Conservation (phyloP, 2,888 invertebrate genomes). For the Agonopterix subpropinquella region DNA sequence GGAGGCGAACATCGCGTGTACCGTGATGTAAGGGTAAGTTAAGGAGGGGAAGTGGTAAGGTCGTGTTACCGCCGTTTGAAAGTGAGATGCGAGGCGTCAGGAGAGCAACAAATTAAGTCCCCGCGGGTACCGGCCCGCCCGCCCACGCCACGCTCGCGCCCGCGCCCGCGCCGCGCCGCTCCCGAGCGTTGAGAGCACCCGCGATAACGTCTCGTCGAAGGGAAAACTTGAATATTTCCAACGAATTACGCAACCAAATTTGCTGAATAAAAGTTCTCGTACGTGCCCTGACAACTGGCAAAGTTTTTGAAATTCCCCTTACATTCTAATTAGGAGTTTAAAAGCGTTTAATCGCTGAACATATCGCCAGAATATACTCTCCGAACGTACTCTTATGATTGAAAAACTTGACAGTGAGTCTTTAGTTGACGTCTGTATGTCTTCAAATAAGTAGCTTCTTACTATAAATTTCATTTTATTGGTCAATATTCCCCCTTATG, state of each 20-base stretch:
- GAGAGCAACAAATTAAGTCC: conserved; percentile 76
- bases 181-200: conserved; percentile 52
- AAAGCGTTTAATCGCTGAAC: conserved; percentile 41
- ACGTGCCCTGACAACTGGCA: conserved; percentile 55
- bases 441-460: background rate
- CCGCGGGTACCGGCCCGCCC: conserved; percentile 53
- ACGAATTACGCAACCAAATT: conserved; percentile 65
- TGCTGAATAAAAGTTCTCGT: conserved; percentile 60
- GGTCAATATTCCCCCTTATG: conserved; percentile 7
- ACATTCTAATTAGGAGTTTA: conserved; percentile 55
- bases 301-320: conserved; percentile 52
- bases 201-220: conserved; percentile 67
- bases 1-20: conserved; percentile 48
- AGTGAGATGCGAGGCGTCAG: conserved; percentile 73
- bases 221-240: conserved; percentile 70
- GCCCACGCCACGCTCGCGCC: conserved; percentile 1
- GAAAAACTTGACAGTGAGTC: background rate
- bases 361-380: conserved; percentile 18
- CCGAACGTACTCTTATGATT: conserved; percentile 23
- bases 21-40: conserved; percentile 52
- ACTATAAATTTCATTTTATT: conserved; percentile 9
- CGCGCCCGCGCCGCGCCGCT: conserved; percentile 1
- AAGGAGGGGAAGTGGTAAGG: conserved; percentile 63
- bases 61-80: conserved; percentile 69
- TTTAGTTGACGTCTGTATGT: background rate